Conservation (phyloP, 2,797 vertebrate species). For the Alfaro cultratus region DNA sequence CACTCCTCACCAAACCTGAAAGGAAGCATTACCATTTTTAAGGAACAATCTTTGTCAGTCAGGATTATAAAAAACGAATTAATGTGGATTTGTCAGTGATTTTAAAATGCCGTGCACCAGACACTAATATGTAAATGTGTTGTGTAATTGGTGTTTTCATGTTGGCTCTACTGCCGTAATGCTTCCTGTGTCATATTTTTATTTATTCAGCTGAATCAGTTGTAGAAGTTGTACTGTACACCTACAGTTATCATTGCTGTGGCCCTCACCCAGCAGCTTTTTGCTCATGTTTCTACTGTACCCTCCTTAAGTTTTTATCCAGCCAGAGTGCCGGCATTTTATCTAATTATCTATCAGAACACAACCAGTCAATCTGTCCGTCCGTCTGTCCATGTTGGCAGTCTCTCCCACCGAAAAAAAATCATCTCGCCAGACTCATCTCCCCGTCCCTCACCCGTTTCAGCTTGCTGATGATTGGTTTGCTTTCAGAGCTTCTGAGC, state of each 20-base stretch:
- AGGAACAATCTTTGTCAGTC: slow-evolving; percentile 48
- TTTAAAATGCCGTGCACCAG: slow-evolving; percentile 35
- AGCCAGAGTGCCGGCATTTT: slow-evolving; percentile 67
- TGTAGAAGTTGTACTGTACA: slow-evolving; percentile 17
- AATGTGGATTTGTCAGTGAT: slow-evolving; percentile 41
- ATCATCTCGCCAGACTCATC: slow-evolving; percentile 49
- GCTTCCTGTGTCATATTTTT: slow-evolving; percentile 5
- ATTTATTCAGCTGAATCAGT: slow-evolving; percentile 4
- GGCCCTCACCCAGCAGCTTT: slow-evolving; percentile 9
- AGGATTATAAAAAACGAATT: slow-evolving; percentile 47
- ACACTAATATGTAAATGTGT: slow-evolving; percentile 20
- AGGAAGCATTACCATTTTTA: slow-evolving; percentile 26
- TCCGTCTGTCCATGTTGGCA: slow-evolving; percentile 71
- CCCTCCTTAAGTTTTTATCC: slow-evolving; percentile 31
- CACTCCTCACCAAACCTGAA: slow-evolving; percentile 28
- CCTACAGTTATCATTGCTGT: slow-evolving; percentile 17
- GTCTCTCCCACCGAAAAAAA: slow-evolving; percentile 14
- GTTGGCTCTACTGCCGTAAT: slow-evolving; percentile 1
- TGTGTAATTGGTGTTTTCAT: slow-evolving; percentile 19
- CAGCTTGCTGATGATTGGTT: slow-evolving; percentile 48
- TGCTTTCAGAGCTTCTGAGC: slow-evolving; percentile 32
- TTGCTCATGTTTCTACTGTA: slow-evolving; percentile 41
- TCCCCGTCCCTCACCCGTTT: background rate
- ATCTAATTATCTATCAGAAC: slow-evolving; percentile 74
- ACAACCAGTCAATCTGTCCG: slow-evolving; percentile 71